Conservation (phyloP, 2,888 invertebrate species). For the Thera obeliscata region DNA sequence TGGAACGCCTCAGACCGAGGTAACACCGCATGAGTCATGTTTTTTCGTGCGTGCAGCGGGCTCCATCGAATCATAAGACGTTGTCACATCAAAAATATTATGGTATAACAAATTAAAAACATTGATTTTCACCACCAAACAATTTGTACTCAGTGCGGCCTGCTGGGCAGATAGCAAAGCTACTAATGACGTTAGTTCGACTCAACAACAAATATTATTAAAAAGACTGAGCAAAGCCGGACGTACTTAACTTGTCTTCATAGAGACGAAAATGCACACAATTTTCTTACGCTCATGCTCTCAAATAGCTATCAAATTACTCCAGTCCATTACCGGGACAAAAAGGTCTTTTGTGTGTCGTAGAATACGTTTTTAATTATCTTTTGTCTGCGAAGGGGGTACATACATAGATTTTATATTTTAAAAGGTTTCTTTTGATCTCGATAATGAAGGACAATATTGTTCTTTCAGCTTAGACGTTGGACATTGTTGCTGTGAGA, state of each 20-base stretch:
- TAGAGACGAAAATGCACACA: not conserved
- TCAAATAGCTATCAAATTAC: constrained; percentile 32
- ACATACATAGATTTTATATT: constrained; percentile 16
- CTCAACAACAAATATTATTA: too few relatives aligned
- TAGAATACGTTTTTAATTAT: constrained; percentile 32
- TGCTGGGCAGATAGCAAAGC: too few relatives aligned
- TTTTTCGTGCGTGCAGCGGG: too few relatives aligned
- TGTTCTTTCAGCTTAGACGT: not conserved
- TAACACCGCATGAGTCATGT: too few relatives aligned
- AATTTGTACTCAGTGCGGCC: too few relatives aligned
- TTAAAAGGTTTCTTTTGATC: constrained; percentile 9
- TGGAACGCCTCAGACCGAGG: too few relatives aligned
- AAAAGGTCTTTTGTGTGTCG: constrained; percentile 15
- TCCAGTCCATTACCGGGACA: constrained; percentile 23
- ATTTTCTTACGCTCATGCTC: constrained; percentile 14
- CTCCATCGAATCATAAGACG: too few relatives aligned
- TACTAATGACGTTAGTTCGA: too few relatives aligned
- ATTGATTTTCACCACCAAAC: too few relatives aligned
- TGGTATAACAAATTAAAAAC: too few relatives aligned
- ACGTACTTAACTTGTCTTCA: not conserved
- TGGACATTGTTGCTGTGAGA: constrained; percentile 5
- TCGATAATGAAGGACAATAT: constrained; percentile 5
- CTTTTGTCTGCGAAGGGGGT: constrained; percentile 5
- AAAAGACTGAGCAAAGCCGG: not conserved
- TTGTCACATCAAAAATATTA: too few relatives aligned